Percentiles rank a stretch among this genome's conserved stretches.
Conservation (phyloP, 2,797 vertebrate species). For the Ctenopoma kingsleyae region DNA sequence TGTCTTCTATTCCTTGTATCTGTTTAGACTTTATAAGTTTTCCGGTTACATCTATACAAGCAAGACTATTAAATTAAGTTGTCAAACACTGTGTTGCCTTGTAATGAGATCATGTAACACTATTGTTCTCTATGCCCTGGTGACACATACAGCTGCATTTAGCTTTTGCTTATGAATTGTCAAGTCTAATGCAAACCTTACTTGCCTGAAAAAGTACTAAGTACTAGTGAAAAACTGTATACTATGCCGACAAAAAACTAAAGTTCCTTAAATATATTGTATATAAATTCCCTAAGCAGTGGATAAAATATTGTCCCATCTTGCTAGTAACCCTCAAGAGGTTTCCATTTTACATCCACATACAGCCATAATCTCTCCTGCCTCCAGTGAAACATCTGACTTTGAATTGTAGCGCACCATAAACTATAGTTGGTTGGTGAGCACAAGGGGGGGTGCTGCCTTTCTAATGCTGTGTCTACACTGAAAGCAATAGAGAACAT, state of each 20-base stretch:
- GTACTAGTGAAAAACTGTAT: not conserved
- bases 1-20: conserved; percentile 6
- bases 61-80: conserved; percentile 38
- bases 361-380: conserved; percentile 23
- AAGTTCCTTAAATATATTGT: not conserved
- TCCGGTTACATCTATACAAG: conserved; percentile 14
- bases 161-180: conserved; percentile 26
- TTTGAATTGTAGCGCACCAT: conserved; percentile 35
- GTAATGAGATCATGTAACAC: conserved; percentile 48
- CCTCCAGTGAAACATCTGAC: conserved; percentile 37
- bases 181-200: not conserved
- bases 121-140: conserved; percentile 33
- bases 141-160: conserved; percentile 30
- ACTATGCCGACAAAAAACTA: conserved; percentile 3
- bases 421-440: conserved; percentile 23
- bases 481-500: too few species aligned
- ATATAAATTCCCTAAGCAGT: conserved; percentile 15
- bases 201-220: conserved; percentile 17
- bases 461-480: not conserved
- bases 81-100: conserved; percentile 47
- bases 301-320: conserved; percentile 21
- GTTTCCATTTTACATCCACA: conserved; percentile 40
- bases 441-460: conserved; percentile 13
- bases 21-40: conserved; percentile 38
- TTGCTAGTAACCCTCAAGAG: conserved; percentile 8